Conservation (phyloP, 2,113 vertebrate genomes). For the Hyperopisus bebe region DNA sequence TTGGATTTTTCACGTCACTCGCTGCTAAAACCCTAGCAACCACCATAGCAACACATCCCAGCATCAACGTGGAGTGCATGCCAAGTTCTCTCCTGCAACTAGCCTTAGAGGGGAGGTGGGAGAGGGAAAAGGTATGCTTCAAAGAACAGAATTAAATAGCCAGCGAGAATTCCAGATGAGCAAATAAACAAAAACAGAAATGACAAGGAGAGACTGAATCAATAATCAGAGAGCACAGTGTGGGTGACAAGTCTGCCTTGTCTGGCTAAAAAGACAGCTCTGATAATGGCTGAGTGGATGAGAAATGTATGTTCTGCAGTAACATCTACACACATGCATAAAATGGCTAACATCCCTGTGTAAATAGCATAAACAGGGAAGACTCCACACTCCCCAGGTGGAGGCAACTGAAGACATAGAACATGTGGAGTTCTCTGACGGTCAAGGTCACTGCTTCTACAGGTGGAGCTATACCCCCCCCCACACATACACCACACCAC, state of each 20-base stretch:
- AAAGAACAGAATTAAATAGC: slow-evolving; percentile 43
- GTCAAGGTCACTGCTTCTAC: slow-evolving; percentile 7
- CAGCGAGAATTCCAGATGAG: slow-evolving; percentile 21
- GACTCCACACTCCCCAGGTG: background rate
- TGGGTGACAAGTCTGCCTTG: slow-evolving; percentile 12
- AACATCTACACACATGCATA: background rate
- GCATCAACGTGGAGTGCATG: slow-evolving; percentile 66
- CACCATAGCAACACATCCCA: slow-evolving; percentile 68
- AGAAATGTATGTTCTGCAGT: background rate
- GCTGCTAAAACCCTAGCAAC: slow-evolving; percentile 70
- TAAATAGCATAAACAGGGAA: background rate
- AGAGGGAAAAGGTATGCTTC: slow-evolving; percentile 32
- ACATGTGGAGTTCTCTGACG: slow-evolving; percentile 10
- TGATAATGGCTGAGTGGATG: background rate
- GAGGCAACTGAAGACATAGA: background rate
- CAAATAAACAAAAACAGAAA: slow-evolving; percentile 3
- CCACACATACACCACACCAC: background rate
- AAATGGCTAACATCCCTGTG: background rate
- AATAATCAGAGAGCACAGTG: slow-evolving; percentile 27
- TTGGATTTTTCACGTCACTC: slow-evolving; percentile 65
- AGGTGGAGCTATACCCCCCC: slow-evolving; percentile 20
- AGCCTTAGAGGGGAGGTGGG: slow-evolving; percentile 37
- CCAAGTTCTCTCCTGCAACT: slow-evolving; percentile 54
- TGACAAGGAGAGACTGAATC: slow-evolving; percentile 26
- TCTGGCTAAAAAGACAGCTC: slow-evolving; percentile 8